phyloP scores from a whole-genome alignment of 2,888 invertebrate species.

The Desoria tigrina region DNA sequence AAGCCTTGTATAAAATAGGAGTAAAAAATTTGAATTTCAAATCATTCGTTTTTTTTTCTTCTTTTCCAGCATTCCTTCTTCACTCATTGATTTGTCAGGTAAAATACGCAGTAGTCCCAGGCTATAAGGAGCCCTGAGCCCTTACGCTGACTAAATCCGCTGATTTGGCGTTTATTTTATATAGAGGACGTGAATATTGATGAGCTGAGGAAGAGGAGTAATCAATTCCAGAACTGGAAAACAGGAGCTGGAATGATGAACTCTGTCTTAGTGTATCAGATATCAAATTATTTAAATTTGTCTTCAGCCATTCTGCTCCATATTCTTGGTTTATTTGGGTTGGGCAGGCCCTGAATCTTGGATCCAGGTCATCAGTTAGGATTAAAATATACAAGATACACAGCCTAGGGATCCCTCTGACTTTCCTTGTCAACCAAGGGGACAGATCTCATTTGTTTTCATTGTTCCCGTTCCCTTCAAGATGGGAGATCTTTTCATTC shows the following conservation, averaged over 20 bases:
- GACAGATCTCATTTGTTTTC: constrained; percentile 14
- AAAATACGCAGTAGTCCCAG: too few relatives aligned
- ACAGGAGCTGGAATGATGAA: neutral
- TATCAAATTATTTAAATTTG: constrained; percentile 18
- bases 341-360: too few relatives aligned
- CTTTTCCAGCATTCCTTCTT: constrained; percentile 1
- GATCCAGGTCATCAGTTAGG: constrained; percentile 11
- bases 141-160: neutral
- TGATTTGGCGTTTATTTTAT: neutral
- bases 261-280: constrained; percentile 5
- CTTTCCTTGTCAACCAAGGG: constrained; percentile 10
- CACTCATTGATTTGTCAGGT: neutral
- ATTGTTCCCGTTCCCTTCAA: constrained; percentile 1
- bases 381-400: neutral
- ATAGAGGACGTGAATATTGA: constrained; percentile 8
- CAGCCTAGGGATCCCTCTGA: neutral
- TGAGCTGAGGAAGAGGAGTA: neutral
- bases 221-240: neutral
- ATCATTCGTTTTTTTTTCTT: constrained; percentile 9
- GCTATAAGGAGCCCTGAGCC: neutral
- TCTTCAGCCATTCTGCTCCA: neutral
- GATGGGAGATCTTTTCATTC: too few relatives aligned
- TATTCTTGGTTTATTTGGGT: neutral
- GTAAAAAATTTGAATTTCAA: constrained; percentile 20
- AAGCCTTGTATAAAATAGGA: constrained; percentile 12